Evolutionary conservation across 2,113 vertebrate species (phyloP), one percentile per base, ranked within the genome.

Genomic region (Symphodus melops): DNA sequence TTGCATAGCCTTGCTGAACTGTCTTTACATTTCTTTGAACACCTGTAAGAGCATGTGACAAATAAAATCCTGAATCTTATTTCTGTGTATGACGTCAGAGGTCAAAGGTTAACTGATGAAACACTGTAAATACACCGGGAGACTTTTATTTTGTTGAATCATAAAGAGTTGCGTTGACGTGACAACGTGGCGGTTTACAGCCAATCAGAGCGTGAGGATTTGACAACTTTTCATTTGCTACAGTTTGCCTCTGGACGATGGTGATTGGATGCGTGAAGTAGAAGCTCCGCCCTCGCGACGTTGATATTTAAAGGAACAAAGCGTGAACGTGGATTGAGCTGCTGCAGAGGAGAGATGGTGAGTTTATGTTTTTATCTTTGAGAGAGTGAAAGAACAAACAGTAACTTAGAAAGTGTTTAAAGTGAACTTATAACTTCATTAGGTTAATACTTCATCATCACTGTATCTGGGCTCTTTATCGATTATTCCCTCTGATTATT

Each of bases 131-230:
- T n/a, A n/a, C n/a, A n/a, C n/a, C n/a, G n/a, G 28, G 28, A 28
- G 28, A 33, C 28, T 33, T 33, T 33, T 6, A 33, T 33, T 33
- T 33, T 33, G 28, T 51, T 48, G 14, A 48, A 51, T 51, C 9
- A 51, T 4, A 19, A 19, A 48, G 1, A 20, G 19, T 8, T 51
- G 48, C 48, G 8, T 82, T 77, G 79, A 39, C 83, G 76, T 95
- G 94, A 91, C 94, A 94, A 96, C 94, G 94, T 96, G 94, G 95
- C 92, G 92, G 11, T 91, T 81, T 53, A 8, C 41, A 87, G 63
- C 92, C 94, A 95, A 91, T 95, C 48, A 73, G 71, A 77, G 17
- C 10, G 23, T 61, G 71, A 37, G 8, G 8, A 51, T 51, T 51
- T n/a, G 1, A n/a, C 3, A 63, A 8, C 46, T 53, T 80, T 14